Evolutionary conservation across 2,797 vertebrate genomes (phyloP).

Genomic region (Ataeniobius toweri): DNA sequence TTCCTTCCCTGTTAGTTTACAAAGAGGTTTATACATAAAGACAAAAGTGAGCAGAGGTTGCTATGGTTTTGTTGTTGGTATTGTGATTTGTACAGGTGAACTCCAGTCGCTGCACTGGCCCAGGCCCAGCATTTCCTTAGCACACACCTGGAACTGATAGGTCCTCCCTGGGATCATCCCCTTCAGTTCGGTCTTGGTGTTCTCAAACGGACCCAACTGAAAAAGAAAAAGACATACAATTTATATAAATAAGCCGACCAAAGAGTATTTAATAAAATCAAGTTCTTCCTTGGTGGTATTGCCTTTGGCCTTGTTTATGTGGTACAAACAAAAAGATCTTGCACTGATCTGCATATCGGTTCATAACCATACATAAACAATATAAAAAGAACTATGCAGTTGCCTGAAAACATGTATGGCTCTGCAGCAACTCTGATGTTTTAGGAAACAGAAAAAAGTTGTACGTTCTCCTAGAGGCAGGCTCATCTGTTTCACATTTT

Average conservation of each 20-base stretch:
- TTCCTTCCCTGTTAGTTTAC: background rate
- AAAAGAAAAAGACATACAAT: slow-evolving; percentile 18
- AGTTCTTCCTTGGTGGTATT: background rate
- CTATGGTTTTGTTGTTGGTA: slow-evolving; percentile 29
- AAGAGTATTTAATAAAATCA: background rate
- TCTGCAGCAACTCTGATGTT: background rate
- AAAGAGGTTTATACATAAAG: slow-evolving; percentile 3
- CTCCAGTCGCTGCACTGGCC: slow-evolving; percentile 80
- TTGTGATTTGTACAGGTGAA: slow-evolving; percentile 54
- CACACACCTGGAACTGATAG: slow-evolving; percentile 79
- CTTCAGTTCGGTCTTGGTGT: slow-evolving; percentile 59
- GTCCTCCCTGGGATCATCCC: slow-evolving; percentile 55
- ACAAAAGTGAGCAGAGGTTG: background rate
- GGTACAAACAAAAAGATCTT: background rate
- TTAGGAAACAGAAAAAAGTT: background rate
- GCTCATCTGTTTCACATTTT: background rate
- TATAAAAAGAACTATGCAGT: background rate
- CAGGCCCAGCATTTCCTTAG: slow-evolving; percentile 73
- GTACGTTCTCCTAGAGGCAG: background rate
- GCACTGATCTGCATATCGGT: background rate
- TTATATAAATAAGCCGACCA: background rate
- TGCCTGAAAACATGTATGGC: background rate
- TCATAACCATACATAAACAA: background rate
- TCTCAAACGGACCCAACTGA: slow-evolving; percentile 74
- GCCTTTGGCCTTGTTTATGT: background rate